Evolutionary conservation across 2,888 invertebrate species (phyloP).

Genomic region (Stegophylla sp.): DNA sequence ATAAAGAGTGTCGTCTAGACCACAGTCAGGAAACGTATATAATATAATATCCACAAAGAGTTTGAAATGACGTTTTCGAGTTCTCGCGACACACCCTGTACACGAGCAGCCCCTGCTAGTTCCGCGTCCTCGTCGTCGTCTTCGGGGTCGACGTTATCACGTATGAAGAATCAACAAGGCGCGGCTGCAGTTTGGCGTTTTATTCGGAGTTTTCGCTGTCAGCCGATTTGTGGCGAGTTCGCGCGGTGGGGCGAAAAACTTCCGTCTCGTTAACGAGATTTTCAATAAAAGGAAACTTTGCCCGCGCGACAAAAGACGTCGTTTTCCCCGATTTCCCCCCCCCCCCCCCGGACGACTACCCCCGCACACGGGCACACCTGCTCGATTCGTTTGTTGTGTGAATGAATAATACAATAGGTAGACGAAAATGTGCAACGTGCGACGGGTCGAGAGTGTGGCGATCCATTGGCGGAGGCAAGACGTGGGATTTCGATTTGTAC

Average conservation of each 20-base stretch:
- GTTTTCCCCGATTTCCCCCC: neutral
- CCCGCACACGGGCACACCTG: neutral
- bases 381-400: neutral
- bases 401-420: constrained; percentile 39
- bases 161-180: constrained; percentile 44
- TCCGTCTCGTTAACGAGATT: constrained; percentile 56
- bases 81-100: neutral
- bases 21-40: no score
- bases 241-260: constrained; percentile 34
- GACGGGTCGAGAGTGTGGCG: constrained; percentile 1
- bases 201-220: constrained; percentile 28
- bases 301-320: constrained; percentile 37
- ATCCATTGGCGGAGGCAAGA: constrained; percentile 14
- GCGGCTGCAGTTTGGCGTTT: constrained; percentile 9
- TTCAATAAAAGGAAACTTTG: constrained; percentile 52
- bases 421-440: neutral
- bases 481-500: constrained; percentile 33
- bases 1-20: no score
- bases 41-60: no score
- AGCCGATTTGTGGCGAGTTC: constrained; percentile 42
- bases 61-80: neutral
- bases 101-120: neutral
- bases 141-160: neutral
- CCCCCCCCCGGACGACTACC: neutral
- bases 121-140: no score